Conservation (phyloP, 2,888 invertebrate genomes). For the Zonitis immaculata region DNA sequence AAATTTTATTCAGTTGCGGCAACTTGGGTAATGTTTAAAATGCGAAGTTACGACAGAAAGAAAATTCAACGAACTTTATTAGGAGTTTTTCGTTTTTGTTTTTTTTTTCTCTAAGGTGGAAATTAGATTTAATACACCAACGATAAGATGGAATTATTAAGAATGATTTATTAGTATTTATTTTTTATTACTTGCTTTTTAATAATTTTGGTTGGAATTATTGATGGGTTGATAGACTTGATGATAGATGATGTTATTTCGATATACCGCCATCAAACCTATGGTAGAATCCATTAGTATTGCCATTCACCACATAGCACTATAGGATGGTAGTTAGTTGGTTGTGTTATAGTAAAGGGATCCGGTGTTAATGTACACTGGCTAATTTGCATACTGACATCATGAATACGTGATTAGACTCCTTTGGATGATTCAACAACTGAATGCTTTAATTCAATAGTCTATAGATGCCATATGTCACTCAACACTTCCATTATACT, state of each 20-base stretch:
- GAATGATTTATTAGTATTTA: no score
- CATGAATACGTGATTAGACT: conserved; percentile 31
- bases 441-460: conserved; percentile 3
- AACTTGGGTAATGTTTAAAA: conserved; percentile 13
- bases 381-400: conserved; percentile 29
- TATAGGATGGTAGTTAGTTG: conserved; percentile 12
- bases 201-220: no score
- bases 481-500: neutral
- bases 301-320: conserved; percentile 19
- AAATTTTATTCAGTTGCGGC: conserved; percentile 8
- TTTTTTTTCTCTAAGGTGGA: conserved; percentile 2
- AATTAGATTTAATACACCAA: conserved; percentile 15
- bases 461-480: neutral
- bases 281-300: conserved; percentile 15
- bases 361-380: conserved; percentile 30
- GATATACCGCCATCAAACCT: neutral
- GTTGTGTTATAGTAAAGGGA: conserved; percentile 24
- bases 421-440: conserved; percentile 19
- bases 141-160: neutral
- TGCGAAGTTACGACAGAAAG: neutral
- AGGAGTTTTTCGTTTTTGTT: conserved; percentile 9
- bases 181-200: no score
- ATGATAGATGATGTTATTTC: conserved; percentile 14
- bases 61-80: conserved; percentile 15
- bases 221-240: conserved; percentile 8